Evolutionary conservation across 2,113 vertebrate species (phyloP).

Genomic region (Chaetops frenatus): DNA sequence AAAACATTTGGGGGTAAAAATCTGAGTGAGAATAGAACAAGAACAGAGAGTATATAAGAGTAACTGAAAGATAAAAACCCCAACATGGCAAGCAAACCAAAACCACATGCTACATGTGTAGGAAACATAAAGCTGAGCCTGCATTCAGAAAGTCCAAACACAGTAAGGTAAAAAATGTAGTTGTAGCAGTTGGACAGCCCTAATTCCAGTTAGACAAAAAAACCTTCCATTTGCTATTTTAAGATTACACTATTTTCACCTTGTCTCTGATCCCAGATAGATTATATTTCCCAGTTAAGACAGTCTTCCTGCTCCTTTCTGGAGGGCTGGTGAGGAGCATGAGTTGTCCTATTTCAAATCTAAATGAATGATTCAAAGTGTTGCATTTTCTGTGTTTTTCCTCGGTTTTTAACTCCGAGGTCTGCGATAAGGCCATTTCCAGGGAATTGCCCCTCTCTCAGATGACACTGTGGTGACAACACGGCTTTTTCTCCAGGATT

Average conservation of each 20-base stretch:
- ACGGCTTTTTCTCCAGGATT: neutral
- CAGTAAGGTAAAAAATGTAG: neutral
- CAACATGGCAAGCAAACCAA: neutral
- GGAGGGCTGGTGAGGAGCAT: neutral
- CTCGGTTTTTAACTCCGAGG: neutral
- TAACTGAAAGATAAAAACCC: neutral
- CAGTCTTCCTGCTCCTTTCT: neutral
- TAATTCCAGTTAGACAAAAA: neutral
- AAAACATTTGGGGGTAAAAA: neutral
- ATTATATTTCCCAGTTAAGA: neutral
- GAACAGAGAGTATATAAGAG: accelerated
- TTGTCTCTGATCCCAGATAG: neutral
- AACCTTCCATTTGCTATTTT: neutral
- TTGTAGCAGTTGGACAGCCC: neutral
- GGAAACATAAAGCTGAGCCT: neutral
- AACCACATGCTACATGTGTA: neutral
- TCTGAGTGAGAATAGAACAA: neutral
- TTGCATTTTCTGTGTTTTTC: neutral
- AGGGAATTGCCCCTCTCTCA: neutral
- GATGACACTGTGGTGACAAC: neutral
- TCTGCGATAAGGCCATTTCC: neutral
- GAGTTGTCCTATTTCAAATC: neutral
- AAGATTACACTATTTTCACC: neutral
- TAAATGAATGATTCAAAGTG: neutral
- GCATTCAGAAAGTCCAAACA: neutral